Base-by-base conservation (phyloP, 2,113 vertebrate genomes). In the Neogobius melanostomus region DNA sequence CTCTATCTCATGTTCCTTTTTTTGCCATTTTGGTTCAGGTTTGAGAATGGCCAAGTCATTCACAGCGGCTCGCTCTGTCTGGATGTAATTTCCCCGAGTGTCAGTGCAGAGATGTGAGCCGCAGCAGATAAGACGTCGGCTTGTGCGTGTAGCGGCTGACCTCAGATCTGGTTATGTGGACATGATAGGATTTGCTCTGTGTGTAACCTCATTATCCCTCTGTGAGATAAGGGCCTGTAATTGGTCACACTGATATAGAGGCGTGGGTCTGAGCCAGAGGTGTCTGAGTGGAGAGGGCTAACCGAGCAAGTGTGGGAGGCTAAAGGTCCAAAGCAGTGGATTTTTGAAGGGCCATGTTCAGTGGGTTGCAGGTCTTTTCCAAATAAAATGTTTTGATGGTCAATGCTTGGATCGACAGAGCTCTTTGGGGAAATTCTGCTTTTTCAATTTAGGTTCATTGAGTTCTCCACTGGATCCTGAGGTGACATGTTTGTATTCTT, bases 181-280 rank as follows among this genome's bases (percentile, higher is more conserved):
- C 91, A 91, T 90, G 90, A 91, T 89, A 91, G 87, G 87, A 92
- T 91, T 90, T 90, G 90, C 86, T 91, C 89, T 84, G 85, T 87
- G 86, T 88, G 90, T 92, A 92, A 92, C 91, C 91, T 93, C 89
- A 92, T 93, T 93, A 92, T 90, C 90, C 80, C 83, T 82, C 84
- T 77, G 85, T 87, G 82, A 88, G 92, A 93, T 93, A 92, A 93
- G 90, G 77, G 57, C 72, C 70, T 89, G 88, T 91, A 92, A 93
- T 91, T 92, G 91, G 81, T 90, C 86, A 83, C 81, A 74, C 83
- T 61, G 36, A 45, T 54, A 76, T 77, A 73, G 11, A 79, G 70
- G 81, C 5, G 74, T 48, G 48, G 71, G 79, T 84, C 77, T 77
- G 49, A 17, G 66, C 11, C 21, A 6, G 63, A 56, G 72, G 76